phyloP scores from a whole-genome alignment of 2,888 invertebrate genomes.

The Allolobophora icterica region DNA sequence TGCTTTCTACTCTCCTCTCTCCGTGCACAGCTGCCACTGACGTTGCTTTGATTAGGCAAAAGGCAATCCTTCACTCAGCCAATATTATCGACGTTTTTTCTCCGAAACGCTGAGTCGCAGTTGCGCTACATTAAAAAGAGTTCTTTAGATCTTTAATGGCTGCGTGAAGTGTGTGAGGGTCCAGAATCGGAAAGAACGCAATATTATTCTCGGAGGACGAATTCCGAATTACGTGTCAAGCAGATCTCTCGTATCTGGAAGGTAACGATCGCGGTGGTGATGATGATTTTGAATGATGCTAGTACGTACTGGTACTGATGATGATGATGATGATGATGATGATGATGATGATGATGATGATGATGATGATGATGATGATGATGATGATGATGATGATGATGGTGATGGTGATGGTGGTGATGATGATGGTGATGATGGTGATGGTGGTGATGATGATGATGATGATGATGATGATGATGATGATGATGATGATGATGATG shows the following conservation, averaged over 20 bases:
- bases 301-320: neutral
- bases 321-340: neutral
- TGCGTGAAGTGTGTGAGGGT: neutral
- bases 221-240: neutral
- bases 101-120: neutral
- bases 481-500: too few species aligned
- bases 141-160: neutral
- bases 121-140: neutral
- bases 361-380: constrained; percentile 22
- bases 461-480: too few species aligned
- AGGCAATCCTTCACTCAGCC: neutral
- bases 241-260: neutral
- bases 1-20: neutral
- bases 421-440: too few species aligned
- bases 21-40: neutral
- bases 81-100: constrained; percentile 17
- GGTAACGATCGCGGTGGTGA: neutral
- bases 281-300: neutral
- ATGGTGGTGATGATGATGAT: too few species aligned
- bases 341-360: neutral
- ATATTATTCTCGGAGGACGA: neutral
- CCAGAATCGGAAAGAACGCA: neutral
- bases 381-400: neutral
- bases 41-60: neutral
- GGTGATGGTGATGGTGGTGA: neutral